Percentiles rank a stretch among this genome's conserved stretches.
These are phyloP conservation scores for Monodelphis domestica DNA, from an alignment of 2,797 vertebrate genomes.

Conservation along the genomic window DNA sequence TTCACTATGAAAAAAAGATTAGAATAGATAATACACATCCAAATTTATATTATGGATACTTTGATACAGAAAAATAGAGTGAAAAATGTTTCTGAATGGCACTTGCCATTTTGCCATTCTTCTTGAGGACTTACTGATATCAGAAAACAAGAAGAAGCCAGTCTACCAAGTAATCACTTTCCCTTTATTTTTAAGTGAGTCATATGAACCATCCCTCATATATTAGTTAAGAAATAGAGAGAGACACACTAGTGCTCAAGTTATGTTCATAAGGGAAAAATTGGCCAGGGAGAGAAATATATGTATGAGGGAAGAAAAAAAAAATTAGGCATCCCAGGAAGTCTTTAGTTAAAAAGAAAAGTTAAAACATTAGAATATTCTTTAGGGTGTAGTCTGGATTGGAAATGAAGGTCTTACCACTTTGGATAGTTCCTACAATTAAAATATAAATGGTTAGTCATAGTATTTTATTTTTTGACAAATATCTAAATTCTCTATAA, in stretches of 20 bases:
- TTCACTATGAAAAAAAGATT: constrained; percentile 41
- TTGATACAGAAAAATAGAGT: constrained; percentile 48
- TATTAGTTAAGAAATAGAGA: constrained; percentile 44
- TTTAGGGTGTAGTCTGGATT: neutral
- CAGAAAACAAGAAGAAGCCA: constrained; percentile 42
- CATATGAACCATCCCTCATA: constrained; percentile 52
- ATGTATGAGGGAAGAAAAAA: neutral
- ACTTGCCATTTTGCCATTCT: neutral
- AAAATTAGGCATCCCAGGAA: neutral
- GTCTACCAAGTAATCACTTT: constrained; percentile 12
- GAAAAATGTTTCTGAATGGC: constrained; percentile 21
- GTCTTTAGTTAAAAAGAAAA: neutral
- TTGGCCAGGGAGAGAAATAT: constrained; percentile 19
- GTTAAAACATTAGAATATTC: neutral
- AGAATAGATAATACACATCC: neutral
- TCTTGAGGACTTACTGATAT: neutral
- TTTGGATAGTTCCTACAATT: neutral
- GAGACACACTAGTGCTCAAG: neutral
- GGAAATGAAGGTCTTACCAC: neutral
- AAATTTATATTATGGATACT: neutral
- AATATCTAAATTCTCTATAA: neutral
- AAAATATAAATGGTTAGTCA: neutral
- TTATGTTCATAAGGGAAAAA: constrained; percentile 24
- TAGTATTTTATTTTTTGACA: neutral
- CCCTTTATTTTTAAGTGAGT: neutral